phyloP scores from a whole-genome alignment of 2,888 invertebrate species.

The Belgica antarctica region DNA sequence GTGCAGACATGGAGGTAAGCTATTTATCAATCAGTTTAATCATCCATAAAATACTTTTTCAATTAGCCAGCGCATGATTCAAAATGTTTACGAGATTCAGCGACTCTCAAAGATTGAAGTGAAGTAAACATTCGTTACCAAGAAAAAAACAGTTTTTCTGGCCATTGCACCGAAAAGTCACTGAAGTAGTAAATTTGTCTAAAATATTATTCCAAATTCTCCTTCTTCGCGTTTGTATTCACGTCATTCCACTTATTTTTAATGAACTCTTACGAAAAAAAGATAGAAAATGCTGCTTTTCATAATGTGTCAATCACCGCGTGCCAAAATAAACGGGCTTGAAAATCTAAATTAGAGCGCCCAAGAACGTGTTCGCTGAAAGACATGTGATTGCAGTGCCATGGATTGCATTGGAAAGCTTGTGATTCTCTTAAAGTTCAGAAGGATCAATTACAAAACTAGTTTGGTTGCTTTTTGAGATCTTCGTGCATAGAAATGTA shows the following conservation, averaged over 20 bases:
- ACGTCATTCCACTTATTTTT: not conserved
- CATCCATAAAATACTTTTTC: conserved; percentile 4
- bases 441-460: too few species aligned
- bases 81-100: not conserved
- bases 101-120: not conserved
- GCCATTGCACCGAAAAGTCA: not conserved
- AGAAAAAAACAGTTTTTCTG: conserved; percentile 11
- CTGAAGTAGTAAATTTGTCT: not conserved
- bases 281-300: too few species aligned
- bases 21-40: conserved; percentile 1
- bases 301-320: not conserved
- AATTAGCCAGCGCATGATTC: not conserved
- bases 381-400: too few species aligned
- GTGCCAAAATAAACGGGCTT: not conserved
- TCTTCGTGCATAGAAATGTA: too few species aligned
- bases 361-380: too few species aligned
- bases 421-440: too few species aligned
- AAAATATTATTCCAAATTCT: not conserved
- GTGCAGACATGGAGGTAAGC: too few species aligned
- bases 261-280: not conserved
- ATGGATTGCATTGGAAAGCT: too few species aligned
- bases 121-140: not conserved
- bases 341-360: not conserved
- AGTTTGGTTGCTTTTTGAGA: too few species aligned
- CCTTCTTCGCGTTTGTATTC: not conserved